Base-by-base conservation (phyloP, 1,140 invertebrate genomes). In the Tetraneura akinire region DNA sequence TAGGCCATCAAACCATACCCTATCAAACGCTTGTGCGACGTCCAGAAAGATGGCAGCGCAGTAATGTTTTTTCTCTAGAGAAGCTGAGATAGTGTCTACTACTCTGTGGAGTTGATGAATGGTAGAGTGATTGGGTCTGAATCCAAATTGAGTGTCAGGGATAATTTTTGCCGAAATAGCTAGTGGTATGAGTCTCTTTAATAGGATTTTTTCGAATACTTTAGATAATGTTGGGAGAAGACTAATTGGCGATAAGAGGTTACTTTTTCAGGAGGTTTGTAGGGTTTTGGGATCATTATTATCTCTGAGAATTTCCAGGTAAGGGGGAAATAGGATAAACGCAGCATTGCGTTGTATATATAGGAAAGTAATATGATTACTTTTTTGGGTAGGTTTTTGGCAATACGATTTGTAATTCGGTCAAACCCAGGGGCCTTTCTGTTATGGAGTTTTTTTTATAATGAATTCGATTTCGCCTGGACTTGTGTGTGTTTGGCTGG, bases 261-360 rank as follows among this genome's bases (percentile, higher is more conserved):
- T 1, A 80, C 57, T 9, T 80, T 66, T 16, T 81, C 55, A 3
- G 80, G 80, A 74, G 82, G 70, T 68, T 82, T 83, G n/a, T 81
- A n/a, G n/a, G 83, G 81, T 80, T 85, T 85, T 6, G 83, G 83
- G 3, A 85, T 83, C 18, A 85, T 82, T 13, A 86, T 82, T 14
- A 86, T 83, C 70, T 82, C 37, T 0, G 85, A 83, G n/a, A 82
- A 66, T 82, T 86, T 84, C 84, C 84, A 86, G n/a, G 64, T 0
- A 1, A 32, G 42, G n/a, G 68, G 80, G n/a, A 9, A 71, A 37
- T 68, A 80, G 11, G 47, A 55, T 70, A 80, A 23, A 14, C 80
- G 21, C 10, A 80, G 21, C 23, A 73, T 73, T 32, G 80, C 66
- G 29, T 80, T 80, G 51, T 68, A 80, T 1, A 80, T 80, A 53